Evolutionary conservation across 2,888 invertebrate genomes (phyloP).

Genomic region (Agrochola lychnidis): DNA sequence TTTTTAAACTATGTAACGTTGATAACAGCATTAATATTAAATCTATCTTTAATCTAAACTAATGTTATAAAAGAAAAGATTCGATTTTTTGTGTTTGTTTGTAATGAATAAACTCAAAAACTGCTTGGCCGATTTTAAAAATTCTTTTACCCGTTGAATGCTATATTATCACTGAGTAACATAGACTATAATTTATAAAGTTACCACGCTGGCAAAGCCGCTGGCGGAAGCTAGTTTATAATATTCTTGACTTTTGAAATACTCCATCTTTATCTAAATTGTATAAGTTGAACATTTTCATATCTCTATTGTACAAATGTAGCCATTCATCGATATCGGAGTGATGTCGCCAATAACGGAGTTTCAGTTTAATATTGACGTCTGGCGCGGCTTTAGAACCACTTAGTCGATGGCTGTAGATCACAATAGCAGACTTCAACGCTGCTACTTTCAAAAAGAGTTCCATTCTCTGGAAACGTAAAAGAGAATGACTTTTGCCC

Average conservation of each 20-base stretch:
- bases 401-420: conserved; percentile 62
- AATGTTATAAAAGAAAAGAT: too few species aligned
- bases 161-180: too few species aligned
- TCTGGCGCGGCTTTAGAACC: conserved; percentile 64
- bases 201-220: too few species aligned
- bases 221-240: not conserved
- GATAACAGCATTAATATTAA: conserved; percentile 18
- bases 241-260: conserved; percentile 3
- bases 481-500: conserved; percentile 37
- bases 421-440: conserved; percentile 66
- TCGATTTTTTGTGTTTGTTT: too few species aligned
- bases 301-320: conserved; percentile 70
- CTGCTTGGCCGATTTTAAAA: too few species aligned
- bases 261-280: conserved; percentile 15
- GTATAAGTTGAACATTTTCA: conserved; percentile 54
- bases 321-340: conserved; percentile 68
- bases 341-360: conserved; percentile 68
- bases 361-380: conserved; percentile 75
- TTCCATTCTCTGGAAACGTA: conserved; percentile 55
- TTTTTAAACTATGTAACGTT: conserved; percentile 11
- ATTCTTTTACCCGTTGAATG: too few species aligned
- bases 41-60: not conserved
- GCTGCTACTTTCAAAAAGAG: conserved; percentile 54
- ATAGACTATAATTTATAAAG: too few species aligned
- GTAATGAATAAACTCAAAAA: too few species aligned